Evolutionary conservation across 2,888 invertebrate genomes (phyloP).

Genomic region (Andrena trimmerana): DNA sequence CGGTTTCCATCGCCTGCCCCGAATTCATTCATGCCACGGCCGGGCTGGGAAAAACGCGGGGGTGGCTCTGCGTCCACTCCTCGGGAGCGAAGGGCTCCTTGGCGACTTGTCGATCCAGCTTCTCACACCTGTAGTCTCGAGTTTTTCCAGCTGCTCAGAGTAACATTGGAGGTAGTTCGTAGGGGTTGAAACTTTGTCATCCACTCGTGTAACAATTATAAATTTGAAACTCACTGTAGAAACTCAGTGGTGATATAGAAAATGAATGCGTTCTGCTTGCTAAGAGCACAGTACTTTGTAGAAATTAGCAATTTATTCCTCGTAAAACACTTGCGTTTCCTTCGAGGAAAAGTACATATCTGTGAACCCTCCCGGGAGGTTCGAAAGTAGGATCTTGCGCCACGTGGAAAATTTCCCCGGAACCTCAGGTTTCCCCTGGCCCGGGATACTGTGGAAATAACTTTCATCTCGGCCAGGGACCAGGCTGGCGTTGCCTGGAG

Average conservation of each 20-base stretch:
- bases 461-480: slow-evolving; percentile 17
- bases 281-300: too few species aligned
- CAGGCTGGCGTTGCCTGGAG: not conserved
- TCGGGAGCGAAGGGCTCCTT: not conserved
- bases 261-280: too few species aligned
- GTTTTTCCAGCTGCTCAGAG: too few species aligned
- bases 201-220: too few species aligned
- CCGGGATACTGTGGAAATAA: not conserved
- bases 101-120: not conserved
- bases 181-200: too few species aligned
- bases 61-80: slow-evolving; percentile 9
- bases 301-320: too few species aligned
- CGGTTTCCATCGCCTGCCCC: slow-evolving; percentile 63
- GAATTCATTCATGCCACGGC: slow-evolving; percentile 72
- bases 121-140: not conserved
- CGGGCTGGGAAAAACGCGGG: slow-evolving; percentile 54
- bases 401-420: not conserved
- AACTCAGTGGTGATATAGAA: too few species aligned
- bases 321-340: too few species aligned
- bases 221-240: too few species aligned
- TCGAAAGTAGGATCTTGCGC: not conserved
- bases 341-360: too few species aligned
- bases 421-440: not conserved
- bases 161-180: too few species aligned
- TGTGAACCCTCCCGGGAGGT: not conserved